phyloP scores from a whole-genome alignment of 2,888 invertebrate genomes.

The Acanthopleura granulata region DNA sequence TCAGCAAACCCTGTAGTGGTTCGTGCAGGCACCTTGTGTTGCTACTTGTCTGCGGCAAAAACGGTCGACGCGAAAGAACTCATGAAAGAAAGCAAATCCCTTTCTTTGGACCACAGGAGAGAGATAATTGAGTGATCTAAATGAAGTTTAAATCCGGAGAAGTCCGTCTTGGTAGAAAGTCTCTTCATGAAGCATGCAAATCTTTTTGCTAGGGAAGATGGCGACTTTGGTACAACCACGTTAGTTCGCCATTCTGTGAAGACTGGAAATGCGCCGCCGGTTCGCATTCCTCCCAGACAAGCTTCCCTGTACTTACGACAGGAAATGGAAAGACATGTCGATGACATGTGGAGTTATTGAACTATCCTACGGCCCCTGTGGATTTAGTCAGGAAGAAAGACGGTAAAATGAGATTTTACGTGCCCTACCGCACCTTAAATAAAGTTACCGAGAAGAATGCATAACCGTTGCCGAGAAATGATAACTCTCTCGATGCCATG shows the following conservation, averaged over 20 bases:
- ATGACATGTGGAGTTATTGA: background rate
- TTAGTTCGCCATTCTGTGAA: background rate
- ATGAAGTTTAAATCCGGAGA: no score
- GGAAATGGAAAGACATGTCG: background rate
- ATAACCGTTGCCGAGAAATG: conserved; percentile 24
- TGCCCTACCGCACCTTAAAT: conserved; percentile 5
- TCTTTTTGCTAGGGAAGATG: background rate
- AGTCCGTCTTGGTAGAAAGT: no score
- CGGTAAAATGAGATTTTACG: background rate
- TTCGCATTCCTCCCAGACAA: background rate
- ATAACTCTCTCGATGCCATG: conserved; percentile 23
- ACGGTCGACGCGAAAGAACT: no score
- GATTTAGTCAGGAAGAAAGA: background rate
- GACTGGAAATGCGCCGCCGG: background rate
- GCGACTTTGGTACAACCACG: background rate
- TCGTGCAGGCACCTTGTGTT: background rate
- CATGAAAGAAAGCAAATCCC: no score
- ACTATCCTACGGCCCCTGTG: background rate
- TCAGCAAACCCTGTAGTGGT: background rate
- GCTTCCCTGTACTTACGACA: background rate
- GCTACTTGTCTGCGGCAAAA: no score
- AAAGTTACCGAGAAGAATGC: conserved; percentile 19
- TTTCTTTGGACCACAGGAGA: no score
- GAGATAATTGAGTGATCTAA: background rate
- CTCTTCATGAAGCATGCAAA: no score